A percentile compares a stretch with the other conserved stretches of the same genome.
phyloP scores from a whole-genome alignment of 1,140 invertebrate species.

The Diabrotica undecimpunctata region DNA sequence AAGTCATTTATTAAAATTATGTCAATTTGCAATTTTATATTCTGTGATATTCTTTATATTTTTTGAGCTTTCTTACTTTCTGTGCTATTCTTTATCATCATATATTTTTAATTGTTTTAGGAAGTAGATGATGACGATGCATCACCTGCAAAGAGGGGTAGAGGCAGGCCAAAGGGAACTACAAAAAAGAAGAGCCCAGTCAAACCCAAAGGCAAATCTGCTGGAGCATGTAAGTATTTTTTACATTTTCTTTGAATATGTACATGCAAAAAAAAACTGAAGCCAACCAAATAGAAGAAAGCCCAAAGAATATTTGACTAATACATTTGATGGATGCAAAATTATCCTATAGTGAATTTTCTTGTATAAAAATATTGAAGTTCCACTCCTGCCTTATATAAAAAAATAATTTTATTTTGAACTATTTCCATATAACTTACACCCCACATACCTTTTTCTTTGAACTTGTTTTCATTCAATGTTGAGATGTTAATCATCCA shows the following conservation, averaged over 20 bases:
- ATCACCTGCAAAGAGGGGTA: slow-evolving; percentile 36
- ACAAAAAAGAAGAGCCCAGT: slow-evolving; percentile 38
- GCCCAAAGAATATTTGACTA: neutral
- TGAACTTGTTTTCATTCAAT: no score
- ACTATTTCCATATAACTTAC: no score
- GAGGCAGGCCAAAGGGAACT: slow-evolving; percentile 42
- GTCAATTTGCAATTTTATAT: no score
- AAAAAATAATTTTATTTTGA: no score
- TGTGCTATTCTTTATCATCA: neutral
- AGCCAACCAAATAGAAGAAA: neutral
- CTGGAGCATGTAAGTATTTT: slow-evolving; percentile 9
- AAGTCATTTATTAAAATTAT: neutral
- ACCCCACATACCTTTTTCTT: no score
- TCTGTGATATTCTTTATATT: no score
- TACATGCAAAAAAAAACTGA: neutral
- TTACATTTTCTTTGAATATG: neutral
- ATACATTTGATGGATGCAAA: no score
- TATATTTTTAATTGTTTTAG: slow-evolving; percentile 15
- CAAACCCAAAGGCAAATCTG: slow-evolving; percentile 33
- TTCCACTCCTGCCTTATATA: no score
- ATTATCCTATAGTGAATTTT: no score
- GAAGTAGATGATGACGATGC: slow-evolving; percentile 33
- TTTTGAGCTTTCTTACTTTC: neutral
- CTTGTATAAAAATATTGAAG: no score
- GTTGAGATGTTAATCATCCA: no score